Evolutionary conservation across 2,888 invertebrate genomes (phyloP).

Genomic region (Synanthedon vespiformis): DNA sequence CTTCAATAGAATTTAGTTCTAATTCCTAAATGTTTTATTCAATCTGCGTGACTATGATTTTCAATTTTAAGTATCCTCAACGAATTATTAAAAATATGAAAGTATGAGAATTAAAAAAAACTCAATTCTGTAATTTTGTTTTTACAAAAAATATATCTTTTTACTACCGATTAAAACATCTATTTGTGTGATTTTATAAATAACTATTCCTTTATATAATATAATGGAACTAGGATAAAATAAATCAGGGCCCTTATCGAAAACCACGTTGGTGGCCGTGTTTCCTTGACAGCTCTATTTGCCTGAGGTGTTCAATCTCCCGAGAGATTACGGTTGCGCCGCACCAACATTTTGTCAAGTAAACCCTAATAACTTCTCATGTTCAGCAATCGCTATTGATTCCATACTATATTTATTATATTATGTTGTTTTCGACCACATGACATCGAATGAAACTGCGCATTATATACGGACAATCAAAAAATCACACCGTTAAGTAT

Average conservation of each 20-base stretch:
- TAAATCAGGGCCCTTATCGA: background rate
- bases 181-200: no score
- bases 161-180: no score
- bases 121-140: no score
- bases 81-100: no score
- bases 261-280: constrained; percentile 2
- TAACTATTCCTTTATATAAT: no score
- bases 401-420: background rate
- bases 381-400: background rate
- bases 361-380: background rate
- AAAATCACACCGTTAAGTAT: constrained; percentile 8
- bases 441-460: constrained; percentile 13
- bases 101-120: no score
- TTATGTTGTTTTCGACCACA: background rate
- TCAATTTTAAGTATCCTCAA: no score
- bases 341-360: constrained; percentile 27
- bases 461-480: constrained; percentile 6
- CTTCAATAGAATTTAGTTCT: no score
- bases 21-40: no score
- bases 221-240: background rate
- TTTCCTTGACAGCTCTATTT: constrained; percentile 18
- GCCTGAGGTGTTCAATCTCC: constrained; percentile 29
- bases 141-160: no score
- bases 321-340: constrained; percentile 18
- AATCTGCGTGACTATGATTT: no score